Evolutionary conservation across 2,797 vertebrate genomes (phyloP).

Genomic region (Clamator glandarius): DNA sequence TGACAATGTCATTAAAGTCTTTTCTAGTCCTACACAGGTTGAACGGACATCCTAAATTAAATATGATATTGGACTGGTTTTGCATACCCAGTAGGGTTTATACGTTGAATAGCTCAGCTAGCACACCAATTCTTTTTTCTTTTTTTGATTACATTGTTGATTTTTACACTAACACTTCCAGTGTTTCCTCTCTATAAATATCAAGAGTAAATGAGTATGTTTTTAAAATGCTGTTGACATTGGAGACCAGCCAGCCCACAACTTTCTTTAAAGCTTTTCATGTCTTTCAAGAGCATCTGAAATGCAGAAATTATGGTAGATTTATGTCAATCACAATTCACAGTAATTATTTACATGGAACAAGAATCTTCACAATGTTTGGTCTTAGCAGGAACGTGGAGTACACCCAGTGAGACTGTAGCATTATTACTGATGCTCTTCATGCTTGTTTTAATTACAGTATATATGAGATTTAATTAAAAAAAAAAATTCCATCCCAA

Average conservation of each 20-base stretch:
- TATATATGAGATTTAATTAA: conserved; percentile 31
- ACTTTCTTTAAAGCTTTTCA: neutral
- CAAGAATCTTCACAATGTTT: neutral
- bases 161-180: neutral
- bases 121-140: neutral
- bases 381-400: conserved; percentile 29
- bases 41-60: neutral
- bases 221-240: neutral
- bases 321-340: neutral
- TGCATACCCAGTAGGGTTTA: neutral
- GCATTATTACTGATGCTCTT: conserved; percentile 42
- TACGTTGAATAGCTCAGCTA: neutral
- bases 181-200: neutral
- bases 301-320: neutral
- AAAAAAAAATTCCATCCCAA: neutral
- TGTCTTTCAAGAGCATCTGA: neutral
- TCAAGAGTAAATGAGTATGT: neutral
- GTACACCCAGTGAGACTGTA: neutral
- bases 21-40: neutral
- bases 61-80: neutral
- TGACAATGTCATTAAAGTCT: neutral
- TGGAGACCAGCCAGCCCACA: neutral
- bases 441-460: conserved; percentile 63
- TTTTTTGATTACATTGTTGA: neutral
- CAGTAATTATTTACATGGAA: neutral